Conservation (phyloP, 2,888 invertebrate species). For the Gonocerus acuteangulatus region DNA sequence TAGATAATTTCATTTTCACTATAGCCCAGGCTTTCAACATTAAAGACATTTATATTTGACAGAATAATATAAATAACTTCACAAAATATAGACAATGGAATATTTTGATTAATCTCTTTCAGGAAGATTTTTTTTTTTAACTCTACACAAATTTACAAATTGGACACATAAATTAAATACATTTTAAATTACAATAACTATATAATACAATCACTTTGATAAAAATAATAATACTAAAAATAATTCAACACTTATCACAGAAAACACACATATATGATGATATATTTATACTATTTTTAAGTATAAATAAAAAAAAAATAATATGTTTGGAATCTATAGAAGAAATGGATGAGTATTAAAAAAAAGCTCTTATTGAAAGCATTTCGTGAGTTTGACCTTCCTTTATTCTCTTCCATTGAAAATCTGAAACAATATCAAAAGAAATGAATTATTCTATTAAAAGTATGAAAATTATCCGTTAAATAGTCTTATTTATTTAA, state of each 20-base stretch:
- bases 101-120: conserved; percentile 36
- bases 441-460: not conserved
- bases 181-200: conserved; percentile 35
- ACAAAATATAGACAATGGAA: conserved; percentile 36
- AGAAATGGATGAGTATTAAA: conserved; percentile 21
- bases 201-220: conserved; percentile 36
- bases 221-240: conserved; percentile 34
- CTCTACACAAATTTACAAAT: conserved; percentile 38
- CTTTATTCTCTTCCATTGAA: not conserved
- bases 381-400: conserved; percentile 1
- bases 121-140: conserved; percentile 37
- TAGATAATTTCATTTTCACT: conserved; percentile 2
- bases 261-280: conserved; percentile 37
- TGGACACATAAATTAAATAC: conserved; percentile 36
- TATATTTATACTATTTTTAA: conserved; percentile 26
- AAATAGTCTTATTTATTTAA: no score
- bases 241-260: conserved; percentile 39
- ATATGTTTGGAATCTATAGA: not conserved
- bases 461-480: not conserved
- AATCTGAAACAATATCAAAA: conserved; percentile 2
- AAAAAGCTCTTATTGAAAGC: conserved; percentile 27
- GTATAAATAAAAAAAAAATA: conserved; percentile 24
- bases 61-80: conserved; percentile 37
- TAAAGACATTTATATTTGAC: conserved; percentile 10
- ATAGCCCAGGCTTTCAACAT: conserved; percentile 20